phyloP scores from a whole-genome alignment of 2,888 invertebrate genomes.

The Diplolepis rosae region DNA sequence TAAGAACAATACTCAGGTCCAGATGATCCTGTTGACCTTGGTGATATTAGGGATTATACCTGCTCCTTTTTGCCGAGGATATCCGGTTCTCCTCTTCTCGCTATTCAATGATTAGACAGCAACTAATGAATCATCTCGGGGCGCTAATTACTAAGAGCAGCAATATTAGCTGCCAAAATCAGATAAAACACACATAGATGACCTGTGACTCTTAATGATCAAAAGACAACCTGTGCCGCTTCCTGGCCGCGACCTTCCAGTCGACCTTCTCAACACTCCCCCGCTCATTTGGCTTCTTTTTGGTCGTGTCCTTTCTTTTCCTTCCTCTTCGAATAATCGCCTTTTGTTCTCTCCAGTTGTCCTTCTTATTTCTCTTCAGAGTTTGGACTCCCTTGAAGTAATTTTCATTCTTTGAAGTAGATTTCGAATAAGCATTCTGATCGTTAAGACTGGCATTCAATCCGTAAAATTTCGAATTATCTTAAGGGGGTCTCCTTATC shows the following conservation, averaged over 20 bases:
- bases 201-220: neutral
- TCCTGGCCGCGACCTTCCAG: conserved; percentile 24
- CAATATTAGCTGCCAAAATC: conserved; percentile 9
- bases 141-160: conserved; percentile 19
- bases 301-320: neutral
- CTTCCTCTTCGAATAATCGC: no score
- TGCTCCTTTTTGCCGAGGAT: conserved; percentile 12
- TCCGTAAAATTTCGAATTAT: no score
- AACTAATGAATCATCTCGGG: conserved; percentile 29
- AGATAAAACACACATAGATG: conserved; percentile 12
- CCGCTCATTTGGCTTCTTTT: conserved; percentile 3
- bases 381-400: no score
- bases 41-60: neutral
- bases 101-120: conserved; percentile 15
- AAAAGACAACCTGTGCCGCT: neutral
- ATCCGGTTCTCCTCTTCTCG: conserved; percentile 2
- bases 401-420: no score
- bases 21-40: neutral
- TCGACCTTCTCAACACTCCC: conserved; percentile 20
- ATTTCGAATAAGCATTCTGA: no score
- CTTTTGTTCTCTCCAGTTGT: no score
- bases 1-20: no score
- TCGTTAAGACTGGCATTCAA: no score
- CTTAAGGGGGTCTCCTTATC: no score
- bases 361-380: no score